Conservation (phyloP, 1,140 invertebrate species). For the Leptopilina boulardi region DNA sequence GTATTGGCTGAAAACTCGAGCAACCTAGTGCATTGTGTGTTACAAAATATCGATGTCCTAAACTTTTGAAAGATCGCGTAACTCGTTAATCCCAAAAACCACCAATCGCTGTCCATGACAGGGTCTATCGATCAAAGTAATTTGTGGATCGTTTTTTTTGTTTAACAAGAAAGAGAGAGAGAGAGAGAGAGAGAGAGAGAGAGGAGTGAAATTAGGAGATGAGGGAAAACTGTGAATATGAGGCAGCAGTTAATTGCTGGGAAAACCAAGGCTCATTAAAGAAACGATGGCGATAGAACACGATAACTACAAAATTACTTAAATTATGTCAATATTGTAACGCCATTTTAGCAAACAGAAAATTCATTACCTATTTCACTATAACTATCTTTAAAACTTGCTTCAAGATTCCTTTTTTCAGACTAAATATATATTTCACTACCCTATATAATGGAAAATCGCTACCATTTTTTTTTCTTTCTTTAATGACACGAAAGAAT, state of each 20-base stretch:
- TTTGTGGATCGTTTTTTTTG: constrained; percentile 39
- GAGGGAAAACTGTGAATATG: constrained; percentile 8
- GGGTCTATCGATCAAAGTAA: constrained; percentile 27
- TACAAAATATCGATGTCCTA: background rate
- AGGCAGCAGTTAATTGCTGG: constrained; percentile 21
- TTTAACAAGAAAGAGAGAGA: constrained; percentile 1
- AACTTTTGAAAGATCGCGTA: constrained; percentile 1
- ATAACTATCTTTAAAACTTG: too few species aligned
- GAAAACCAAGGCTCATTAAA: constrained; percentile 28
- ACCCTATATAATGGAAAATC: too few species aligned
- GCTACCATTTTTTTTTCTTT: too few species aligned
- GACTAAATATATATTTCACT: too few species aligned
- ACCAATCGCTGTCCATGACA: constrained; percentile 8
- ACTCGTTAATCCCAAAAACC: background rate
- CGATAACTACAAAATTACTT: background rate
- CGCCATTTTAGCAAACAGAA: background rate
- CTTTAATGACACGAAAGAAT: too few species aligned
- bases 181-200: too few species aligned
- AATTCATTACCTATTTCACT: background rate
- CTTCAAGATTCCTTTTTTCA: background rate
- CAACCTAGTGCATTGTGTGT: background rate
- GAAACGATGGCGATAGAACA: background rate
- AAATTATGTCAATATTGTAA: background rate
- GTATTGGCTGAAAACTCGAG: background rate
- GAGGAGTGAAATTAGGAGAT: too few species aligned